Evolutionary conservation across 2,888 invertebrate genomes (phyloP), one percentile per base, ranked within the genome.

Genomic region (Drosophila prolongata): DNA sequence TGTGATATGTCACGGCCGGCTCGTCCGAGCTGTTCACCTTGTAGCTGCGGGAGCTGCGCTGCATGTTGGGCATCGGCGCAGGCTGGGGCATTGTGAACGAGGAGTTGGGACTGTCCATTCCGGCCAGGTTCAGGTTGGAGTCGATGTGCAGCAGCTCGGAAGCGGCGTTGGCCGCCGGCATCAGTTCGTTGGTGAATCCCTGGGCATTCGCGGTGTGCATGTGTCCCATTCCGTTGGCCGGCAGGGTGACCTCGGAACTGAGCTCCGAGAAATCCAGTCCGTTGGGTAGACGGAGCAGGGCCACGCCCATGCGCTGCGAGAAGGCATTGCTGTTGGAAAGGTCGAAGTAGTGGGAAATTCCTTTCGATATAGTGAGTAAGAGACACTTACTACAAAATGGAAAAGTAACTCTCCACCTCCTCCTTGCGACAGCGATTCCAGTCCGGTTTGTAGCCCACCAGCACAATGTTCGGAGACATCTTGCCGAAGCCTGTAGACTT

Each of bases 401-500:
- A 96, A 92, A 99, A 98, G 93, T 99, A 99, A 3, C 96, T 95
- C n/a, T 95, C 94, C 8, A 98, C 94, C 74, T 97, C 96, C 13
- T 94, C 93, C 0, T 94, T 93, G 30, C 95, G 94, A 67, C 97
- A 96, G 1, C 93, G 94, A 58, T 94, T 93, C 99, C 99, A 99
- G 91, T 98, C 95, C 10, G 94, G 94, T 92, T 99, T 99, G 93
- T 96, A 99, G 3, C 99, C 99, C 95, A 99, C 95, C 87, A 99
- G 94, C 50, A 99, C 93, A 65, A 98, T 97, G 91, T 99, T 99
- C 13, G 99, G 99, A 50, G 95, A 94, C 71, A 99, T 94, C 90
- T 97, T 96, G 8, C 99, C 99, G 55, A 99, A 95, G 2, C 99
- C 99, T 0, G 96, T 93, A 1, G 97, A 94, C 93, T 98, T 98